Evolutionary conservation across 2,113 vertebrate species (phyloP).

Genomic region (Himantopus leucocephalus): DNA sequence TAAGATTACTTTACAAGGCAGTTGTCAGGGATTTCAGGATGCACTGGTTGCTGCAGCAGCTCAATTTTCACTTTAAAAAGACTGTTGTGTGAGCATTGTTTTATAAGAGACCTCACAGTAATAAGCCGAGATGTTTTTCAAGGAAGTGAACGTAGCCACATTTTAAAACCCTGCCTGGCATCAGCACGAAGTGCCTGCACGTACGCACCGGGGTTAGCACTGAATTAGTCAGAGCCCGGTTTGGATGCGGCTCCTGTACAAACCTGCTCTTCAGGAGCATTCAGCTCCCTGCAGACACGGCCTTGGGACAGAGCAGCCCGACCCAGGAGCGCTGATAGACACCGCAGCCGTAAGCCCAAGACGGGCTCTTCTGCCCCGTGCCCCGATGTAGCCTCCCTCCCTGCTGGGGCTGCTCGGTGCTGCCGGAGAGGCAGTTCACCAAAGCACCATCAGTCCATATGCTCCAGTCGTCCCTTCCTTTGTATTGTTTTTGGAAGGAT

Average conservation of each 20-base stretch:
- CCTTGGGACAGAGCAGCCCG: not conserved
- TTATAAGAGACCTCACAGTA: not conserved
- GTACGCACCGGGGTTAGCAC: accelerated
- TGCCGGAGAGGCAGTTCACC: not conserved
- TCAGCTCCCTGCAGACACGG: not conserved
- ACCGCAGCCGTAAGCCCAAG: not conserved
- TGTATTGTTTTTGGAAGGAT: not conserved
- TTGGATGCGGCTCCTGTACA: not conserved
- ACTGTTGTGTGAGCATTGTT: not conserved
- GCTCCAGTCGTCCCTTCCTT: not conserved
- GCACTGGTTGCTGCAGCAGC: not conserved
- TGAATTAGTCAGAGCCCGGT: not conserved
- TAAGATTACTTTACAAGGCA: not conserved
- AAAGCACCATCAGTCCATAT: accelerated
- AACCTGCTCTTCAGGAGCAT: not conserved
- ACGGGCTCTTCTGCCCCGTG: accelerated
- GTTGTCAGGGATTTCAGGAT: not conserved
- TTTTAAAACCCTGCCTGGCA: not conserved
- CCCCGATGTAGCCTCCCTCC: not conserved
- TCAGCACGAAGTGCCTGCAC: not conserved
- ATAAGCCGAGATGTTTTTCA: not conserved
- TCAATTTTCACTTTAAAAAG: not conserved
- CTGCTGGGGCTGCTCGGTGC: not conserved
- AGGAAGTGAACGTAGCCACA: not conserved
- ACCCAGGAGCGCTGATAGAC: not conserved